phyloP scores from a whole-genome alignment of 1,140 invertebrate species.

The Potamilus streckersoni region DNA sequence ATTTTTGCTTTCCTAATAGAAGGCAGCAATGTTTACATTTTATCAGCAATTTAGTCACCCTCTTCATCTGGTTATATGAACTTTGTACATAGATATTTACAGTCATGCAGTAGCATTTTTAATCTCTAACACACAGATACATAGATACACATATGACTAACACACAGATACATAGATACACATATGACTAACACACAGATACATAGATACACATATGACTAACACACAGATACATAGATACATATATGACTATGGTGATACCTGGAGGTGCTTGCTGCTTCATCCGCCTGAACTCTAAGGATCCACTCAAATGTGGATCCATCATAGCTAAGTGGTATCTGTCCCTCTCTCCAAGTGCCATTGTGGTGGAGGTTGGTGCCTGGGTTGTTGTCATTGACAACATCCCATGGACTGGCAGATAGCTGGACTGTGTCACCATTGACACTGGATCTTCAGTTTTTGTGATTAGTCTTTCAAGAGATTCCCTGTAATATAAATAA shows the following conservation, averaged over 20 bases:
- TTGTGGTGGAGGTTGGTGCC: constrained; percentile 38
- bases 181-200: no score
- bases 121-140: no score
- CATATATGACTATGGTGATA: not conserved
- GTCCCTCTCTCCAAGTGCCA: constrained; percentile 30
- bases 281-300: constrained; percentile 32
- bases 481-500: constrained; percentile 21
- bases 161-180: no score
- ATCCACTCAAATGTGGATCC: constrained; percentile 31
- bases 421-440: constrained; percentile 32
- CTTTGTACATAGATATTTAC: no score
- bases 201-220: no score
- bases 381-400: constrained; percentile 36
- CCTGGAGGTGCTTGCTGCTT: constrained; percentile 22
- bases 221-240: no score
- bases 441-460: constrained; percentile 17
- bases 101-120: no score
- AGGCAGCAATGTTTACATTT: no score
- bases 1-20: no score
- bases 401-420: constrained; percentile 38
- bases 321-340: constrained; percentile 34
- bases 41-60: no score
- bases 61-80: no score
- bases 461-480: not conserved
- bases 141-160: no score